Percentiles rank a stretch among this genome's conserved stretches.
Evolutionary conservation across 2,888 invertebrate species (phyloP).

Genomic region (Deroplatys truncata): DNA sequence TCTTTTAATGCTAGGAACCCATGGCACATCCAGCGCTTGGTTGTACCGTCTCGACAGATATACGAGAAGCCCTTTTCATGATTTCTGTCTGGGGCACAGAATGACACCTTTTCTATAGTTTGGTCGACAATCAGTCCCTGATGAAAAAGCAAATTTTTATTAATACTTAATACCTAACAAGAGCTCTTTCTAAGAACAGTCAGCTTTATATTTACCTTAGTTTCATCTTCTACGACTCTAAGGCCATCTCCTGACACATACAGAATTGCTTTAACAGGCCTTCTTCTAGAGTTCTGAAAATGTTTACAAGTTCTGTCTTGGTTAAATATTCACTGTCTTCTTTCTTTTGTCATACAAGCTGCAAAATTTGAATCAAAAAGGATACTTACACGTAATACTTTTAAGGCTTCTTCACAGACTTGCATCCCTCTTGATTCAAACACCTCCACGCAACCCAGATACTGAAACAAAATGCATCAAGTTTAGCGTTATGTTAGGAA

Average conservation of each 20-base stretch:
- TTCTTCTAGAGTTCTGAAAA: constrained; percentile 76
- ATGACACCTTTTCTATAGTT: constrained; percentile 99
- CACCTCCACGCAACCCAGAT: constrained; percentile 98
- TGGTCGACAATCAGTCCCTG: constrained; percentile 96
- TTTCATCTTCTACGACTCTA: constrained; percentile 97
- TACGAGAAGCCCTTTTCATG: constrained; percentile 98
- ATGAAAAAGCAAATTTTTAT: constrained; percentile 25
- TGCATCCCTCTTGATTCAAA: constrained; percentile 99
- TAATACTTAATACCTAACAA: not conserved
- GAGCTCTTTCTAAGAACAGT: not conserved
- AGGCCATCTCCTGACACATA: constrained; percentile 94
- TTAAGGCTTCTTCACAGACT: constrained; percentile 98
- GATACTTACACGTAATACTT: constrained; percentile 83
- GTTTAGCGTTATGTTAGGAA: not conserved
- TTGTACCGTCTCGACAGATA: constrained; percentile 98
- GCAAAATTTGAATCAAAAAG: not conserved
- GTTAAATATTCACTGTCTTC: not conserved
- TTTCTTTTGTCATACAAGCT: not conserved
- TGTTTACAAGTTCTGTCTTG: constrained; percentile 8
- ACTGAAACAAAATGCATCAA: constrained; percentile 51
- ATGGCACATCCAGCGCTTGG: constrained; percentile 99
- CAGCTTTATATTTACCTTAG: constrained; percentile 57
- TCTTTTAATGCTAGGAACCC: constrained; percentile 95
- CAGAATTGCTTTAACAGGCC: constrained; percentile 83
- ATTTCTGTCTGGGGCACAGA: constrained; percentile 98